Base-by-base conservation (phyloP, 2,113 vertebrate genomes). In the Chelonoidis abingdonii region DNA sequence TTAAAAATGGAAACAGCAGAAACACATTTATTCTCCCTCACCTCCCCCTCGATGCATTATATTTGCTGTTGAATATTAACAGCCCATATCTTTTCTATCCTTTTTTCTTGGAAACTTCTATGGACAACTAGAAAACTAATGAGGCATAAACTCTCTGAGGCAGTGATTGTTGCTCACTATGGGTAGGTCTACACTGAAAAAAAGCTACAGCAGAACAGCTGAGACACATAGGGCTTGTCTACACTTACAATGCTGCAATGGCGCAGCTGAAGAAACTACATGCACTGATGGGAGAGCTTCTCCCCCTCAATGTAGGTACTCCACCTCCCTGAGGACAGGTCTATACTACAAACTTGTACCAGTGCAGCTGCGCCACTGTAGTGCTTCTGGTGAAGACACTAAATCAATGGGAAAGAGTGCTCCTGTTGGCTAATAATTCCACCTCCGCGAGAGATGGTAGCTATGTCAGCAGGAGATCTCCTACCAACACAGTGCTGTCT, bases 1-100 rank as follows among this genome's bases (percentile, higher is more conserved):
- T 94, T 93, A 96, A 96, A 96, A 94, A 94, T 94, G 93, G 88
- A 96, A 97, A 92, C 94, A 94, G 94, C 88, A 92, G 91, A 87
- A 96, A 94, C 54, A 79, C 6, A 86, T 97, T 95, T 96, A 95
- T 89, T 91, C 92, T 97, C 75, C 59, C 65, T 69, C 56, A 69
- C 84, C 83, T 89, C 87, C 88, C 84, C 83, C 89, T 84, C 86
- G 2, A 11, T 80, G 83, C 49, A 92, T 75, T 41, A 21, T 38
- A 41, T n/a, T 75, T 75, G 89, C 50, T 90, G 89, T 97, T 91
- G 94, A 97, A 95, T 88, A 97, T 86, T 62, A 62, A 16, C 83
- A 92, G 94, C 93, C 87, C 90, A 94, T 96, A 93, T 80, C 93
- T 84, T 84, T 83, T 80, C 90, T 91, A 49, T 65, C 87, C 52